Conservation (phyloP, 2,797 vertebrate genomes). For the Intellagama lesueurii region DNA sequence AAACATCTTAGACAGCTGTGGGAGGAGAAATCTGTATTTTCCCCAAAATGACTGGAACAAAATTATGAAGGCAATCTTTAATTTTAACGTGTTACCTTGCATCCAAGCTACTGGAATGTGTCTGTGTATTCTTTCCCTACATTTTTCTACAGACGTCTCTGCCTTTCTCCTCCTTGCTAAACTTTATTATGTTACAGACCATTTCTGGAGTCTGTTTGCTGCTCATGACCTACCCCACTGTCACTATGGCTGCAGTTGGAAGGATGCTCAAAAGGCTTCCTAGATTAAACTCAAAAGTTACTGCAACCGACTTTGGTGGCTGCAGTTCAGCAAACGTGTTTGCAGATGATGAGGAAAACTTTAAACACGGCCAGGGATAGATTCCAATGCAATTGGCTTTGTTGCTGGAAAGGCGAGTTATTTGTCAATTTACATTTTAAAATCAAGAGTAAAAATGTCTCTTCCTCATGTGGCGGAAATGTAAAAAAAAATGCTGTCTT, state of each 20-base stretch:
- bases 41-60: neutral
- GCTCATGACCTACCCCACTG: neutral
- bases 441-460: neutral
- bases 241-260: neutral
- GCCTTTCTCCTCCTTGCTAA: neutral
- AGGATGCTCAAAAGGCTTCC: neutral
- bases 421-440: neutral
- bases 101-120: neutral
- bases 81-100: neutral
- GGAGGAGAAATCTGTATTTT: neutral
- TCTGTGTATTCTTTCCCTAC: no score
- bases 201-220: no score
- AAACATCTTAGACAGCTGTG: neutral
- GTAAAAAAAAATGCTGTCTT: neutral
- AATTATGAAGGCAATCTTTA: neutral
- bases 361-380: no score
- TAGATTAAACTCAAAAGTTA: neutral
- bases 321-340: neutral
- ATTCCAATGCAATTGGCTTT: neutral
- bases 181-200: neutral
- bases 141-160: no score
- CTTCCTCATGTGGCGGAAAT: neutral
- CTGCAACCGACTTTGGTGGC: neutral
- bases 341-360: neutral
- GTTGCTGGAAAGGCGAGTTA: neutral